Conservation (phyloP, 2,113 vertebrate genomes). For the Odocoileus virginianus region DNA sequence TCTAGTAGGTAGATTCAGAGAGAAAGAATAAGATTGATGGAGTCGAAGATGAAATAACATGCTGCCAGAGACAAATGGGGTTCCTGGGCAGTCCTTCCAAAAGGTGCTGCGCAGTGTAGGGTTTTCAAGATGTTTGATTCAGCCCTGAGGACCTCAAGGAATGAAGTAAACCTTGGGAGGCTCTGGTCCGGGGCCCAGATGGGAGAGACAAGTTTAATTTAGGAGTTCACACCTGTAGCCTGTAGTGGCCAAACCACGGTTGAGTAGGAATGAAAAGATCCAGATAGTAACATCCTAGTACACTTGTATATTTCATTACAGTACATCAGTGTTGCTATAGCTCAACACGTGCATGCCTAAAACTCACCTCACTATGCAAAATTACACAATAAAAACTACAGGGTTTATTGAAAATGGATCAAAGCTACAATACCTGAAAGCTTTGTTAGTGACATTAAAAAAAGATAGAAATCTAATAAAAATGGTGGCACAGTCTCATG, state of each 20-base stretch:
- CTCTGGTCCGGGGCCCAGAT: background rate
- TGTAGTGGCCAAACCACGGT: background rate
- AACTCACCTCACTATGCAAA: background rate
- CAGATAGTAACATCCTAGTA: background rate
- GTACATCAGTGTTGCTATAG: background rate
- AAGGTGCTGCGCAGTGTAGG: background rate
- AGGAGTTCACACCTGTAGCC: background rate
- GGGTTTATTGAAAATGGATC: background rate
- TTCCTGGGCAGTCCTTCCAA: background rate
- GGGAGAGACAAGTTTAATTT: background rate
- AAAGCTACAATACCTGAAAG: background rate
- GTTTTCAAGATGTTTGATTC: background rate
- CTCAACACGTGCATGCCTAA: background rate
- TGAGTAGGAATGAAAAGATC: background rate
- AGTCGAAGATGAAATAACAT: background rate
- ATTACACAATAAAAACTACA: background rate
- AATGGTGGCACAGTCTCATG: background rate
- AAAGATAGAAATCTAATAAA: background rate
- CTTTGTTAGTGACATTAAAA: background rate
- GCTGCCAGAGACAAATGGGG: background rate
- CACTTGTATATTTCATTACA: background rate
- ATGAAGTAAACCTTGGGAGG: background rate
- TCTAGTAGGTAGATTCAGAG: background rate
- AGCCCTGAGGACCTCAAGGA: background rate
- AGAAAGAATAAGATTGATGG: background rate